These are phyloP conservation scores for Drosophila meridiana DNA, from an alignment of 2,888 invertebrate genomes.

Conservation along the genomic window DNA sequence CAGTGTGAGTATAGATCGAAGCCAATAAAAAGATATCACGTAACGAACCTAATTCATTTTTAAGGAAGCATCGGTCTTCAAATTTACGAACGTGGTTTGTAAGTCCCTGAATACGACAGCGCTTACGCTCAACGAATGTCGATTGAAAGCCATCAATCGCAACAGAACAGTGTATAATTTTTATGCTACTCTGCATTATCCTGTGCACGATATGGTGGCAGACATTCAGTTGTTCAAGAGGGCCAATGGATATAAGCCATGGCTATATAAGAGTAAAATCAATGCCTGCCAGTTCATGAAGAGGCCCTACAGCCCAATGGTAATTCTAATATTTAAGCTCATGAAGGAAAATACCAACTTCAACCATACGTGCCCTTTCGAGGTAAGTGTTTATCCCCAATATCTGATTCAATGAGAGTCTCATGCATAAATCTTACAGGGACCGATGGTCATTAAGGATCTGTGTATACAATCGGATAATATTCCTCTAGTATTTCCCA, in stretches of 20 bases:
- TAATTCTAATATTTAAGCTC: background rate
- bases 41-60: background rate
- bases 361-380: conserved; percentile 37
- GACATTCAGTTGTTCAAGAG: conserved; percentile 7
- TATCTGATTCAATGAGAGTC: background rate
- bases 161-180: conserved; percentile 4
- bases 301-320: conserved; percentile 17
- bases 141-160: conserved; percentile 6
- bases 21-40: fast-evolving
- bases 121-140: background rate
- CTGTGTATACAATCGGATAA: background rate
- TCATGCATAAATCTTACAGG: background rate
- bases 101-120: background rate
- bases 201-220: background rate
- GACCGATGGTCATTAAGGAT: conserved; percentile 2
- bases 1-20: background rate
- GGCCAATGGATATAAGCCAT: conserved; percentile 43
- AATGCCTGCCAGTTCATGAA: conserved; percentile 18
- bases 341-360: conserved; percentile 17
- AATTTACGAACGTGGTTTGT: conserved; percentile 7
- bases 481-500: background rate
- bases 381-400: conserved; percentile 7
- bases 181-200: background rate
- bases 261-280: conserved; percentile 18
- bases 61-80: background rate